These are phyloP conservation scores for Neoseiulus cucumeris DNA, from an alignment of 1,140 invertebrate species.

Conservation along the genomic window DNA sequence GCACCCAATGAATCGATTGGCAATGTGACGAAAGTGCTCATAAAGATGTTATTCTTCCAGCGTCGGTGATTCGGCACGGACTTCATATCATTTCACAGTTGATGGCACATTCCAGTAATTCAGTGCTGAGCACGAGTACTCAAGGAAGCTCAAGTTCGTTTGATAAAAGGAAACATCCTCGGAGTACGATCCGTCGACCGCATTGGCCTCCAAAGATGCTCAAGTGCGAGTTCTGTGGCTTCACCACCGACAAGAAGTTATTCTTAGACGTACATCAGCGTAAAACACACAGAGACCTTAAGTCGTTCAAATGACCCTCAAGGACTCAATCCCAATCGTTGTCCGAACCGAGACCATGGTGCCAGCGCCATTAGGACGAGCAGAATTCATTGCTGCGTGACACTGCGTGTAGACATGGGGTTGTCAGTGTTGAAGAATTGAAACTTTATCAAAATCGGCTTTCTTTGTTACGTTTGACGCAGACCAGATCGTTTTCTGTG, in stretches of 20 bases:
- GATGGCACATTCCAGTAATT: neutral
- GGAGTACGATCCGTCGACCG: constrained; percentile 3
- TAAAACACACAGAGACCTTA: neutral
- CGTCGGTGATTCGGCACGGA: constrained; percentile 3
- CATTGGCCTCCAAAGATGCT: constrained; percentile 8
- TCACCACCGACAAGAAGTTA: constrained; percentile 7
- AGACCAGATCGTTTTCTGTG: no score
- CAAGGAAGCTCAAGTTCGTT: neutral
- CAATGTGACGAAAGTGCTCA: no score
- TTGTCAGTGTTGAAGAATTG: no score
- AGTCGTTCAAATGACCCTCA: constrained; percentile 5
- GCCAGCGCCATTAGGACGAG: no score
- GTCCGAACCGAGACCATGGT: no score
- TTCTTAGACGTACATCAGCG: neutral
- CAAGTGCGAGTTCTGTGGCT: constrained; percentile 1
- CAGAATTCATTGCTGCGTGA: no score
- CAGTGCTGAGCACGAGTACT: neutral
- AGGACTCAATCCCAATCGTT: no score
- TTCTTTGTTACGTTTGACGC: no score
- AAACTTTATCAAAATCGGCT: no score
- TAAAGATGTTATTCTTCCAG: neutral
- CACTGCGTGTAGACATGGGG: no score
- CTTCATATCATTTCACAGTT: constrained; percentile 1
- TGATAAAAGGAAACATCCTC: neutral
- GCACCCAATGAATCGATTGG: no score